Base-by-base conservation (phyloP, 2,113 vertebrate species). In the Sula dactylatra region DNA sequence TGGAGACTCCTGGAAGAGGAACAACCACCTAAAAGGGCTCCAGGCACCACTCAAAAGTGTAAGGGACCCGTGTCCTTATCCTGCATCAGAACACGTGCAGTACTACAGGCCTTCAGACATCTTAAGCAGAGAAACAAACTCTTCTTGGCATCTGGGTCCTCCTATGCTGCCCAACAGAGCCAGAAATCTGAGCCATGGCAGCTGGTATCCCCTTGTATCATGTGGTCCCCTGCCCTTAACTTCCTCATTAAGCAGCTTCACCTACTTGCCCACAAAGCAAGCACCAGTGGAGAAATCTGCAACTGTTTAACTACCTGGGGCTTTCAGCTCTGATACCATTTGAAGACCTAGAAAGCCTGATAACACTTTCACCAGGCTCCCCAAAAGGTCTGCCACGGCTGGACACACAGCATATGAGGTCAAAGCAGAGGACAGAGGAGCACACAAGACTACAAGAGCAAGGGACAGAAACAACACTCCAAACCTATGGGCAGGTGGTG, bases 341-440 rank as follows among this genome's bases (percentile, higher is more conserved):
- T 74, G 34, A 70, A 88, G 38, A 74, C 29, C 11, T 19, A 72
- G 59, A 50, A 61, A 58, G 34, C 49, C 55, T 15, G 3, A 8
- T 4, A 71, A 49, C 22, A 38, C 45, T 80, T 80, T 54, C 58
- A 38, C 22, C 0, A 0, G 40, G 10, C 19, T 80, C 54, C 61
- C 36, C 13, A 8, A 13, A 77, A 74, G 5, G 15, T 26, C n/a
- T 42, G 72, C 40, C 72, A 44, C 1, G 0, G 58, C 0, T 13
- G 22, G 20, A 20, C 16, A 11, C 59, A 49, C 14, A 59, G 31
- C 13, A 25, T 4, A 18, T 0, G n/a, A 67, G 40, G 32, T 16
- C 47, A 79, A 49, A 73, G 54, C 31, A 49, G 19, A 93, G 44
- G 47, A 49, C n/a, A 86, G 31, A 79, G 58, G 10, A 74, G 21